These are phyloP conservation scores for Oophaga sylvatica DNA, from an alignment of 2,797 vertebrate genomes.

Conservation along the genomic window DNA sequence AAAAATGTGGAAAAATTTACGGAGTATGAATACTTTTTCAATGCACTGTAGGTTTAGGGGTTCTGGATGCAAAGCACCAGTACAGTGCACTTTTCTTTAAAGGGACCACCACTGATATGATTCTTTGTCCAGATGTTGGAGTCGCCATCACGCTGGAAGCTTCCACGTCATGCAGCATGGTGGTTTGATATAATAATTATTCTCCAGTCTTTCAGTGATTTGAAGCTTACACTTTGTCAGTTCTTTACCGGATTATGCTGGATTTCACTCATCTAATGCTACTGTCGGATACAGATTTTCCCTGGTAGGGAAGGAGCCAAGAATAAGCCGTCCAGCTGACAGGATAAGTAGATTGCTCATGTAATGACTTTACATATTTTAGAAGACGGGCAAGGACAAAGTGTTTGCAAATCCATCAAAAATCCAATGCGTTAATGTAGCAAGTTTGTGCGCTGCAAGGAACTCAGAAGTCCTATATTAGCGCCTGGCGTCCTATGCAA, in stretches of 20 bases:
- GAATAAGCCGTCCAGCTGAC: neutral
- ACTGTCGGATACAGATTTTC: slow-evolving; percentile 17
- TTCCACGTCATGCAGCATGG: neutral
- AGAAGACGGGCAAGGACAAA: neutral
- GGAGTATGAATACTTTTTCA: no score
- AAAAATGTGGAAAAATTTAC: no score
- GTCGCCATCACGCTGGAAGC: neutral
- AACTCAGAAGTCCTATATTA: neutral
- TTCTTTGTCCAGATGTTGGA: neutral
- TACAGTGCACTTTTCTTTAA: neutral
- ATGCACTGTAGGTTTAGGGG: no score
- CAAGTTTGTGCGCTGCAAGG: neutral
- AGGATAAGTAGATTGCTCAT: neutral
- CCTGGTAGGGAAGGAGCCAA: neutral
- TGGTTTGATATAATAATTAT: neutral
- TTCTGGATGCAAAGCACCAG: no score
- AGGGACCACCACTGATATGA: neutral
- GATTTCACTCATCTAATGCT: slow-evolving; percentile 10
- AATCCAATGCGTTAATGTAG: neutral
- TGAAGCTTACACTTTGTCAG: neutral
- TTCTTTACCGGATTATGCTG: slow-evolving; percentile 25
- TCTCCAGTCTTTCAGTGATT: neutral
- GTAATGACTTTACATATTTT: neutral
- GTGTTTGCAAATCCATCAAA: neutral
- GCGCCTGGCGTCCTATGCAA: no score